Evolutionary conservation across 2,797 vertebrate genomes (phyloP).

Genomic region (Tiaroga cobitis): DNA sequence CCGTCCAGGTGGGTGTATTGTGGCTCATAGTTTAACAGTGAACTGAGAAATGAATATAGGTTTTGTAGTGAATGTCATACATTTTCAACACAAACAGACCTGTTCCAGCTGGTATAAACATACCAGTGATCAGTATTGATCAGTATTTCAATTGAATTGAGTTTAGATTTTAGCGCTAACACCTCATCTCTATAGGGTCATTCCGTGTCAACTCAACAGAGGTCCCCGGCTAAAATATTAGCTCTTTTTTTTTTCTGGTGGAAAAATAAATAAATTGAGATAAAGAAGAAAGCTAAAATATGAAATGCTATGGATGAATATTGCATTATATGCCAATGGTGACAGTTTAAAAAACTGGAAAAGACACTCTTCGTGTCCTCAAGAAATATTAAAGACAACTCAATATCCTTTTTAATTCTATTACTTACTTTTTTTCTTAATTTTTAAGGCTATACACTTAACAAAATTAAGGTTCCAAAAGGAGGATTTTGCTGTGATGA

Average conservation of each 20-base stretch:
- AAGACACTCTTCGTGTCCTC: background rate
- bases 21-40: background rate
- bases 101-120: background rate
- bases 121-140: no score
- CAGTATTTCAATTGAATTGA: background rate
- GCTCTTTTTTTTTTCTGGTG: no score
- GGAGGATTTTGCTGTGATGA: background rate
- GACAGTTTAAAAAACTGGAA: background rate
- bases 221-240: background rate
- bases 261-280: background rate
- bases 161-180: background rate
- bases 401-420: background rate
- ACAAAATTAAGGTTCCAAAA: background rate
- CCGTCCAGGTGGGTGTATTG: constrained; percentile 65
- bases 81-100: background rate
- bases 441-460: background rate
- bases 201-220: background rate
- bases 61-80: background rate
- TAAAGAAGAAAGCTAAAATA: no score
- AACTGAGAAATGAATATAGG: background rate
- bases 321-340: background rate
- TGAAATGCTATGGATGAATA: background rate
- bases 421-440: background rate
- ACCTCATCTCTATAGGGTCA: background rate
- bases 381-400: background rate